Conservation (phyloP, 2,888 invertebrate genomes). For the Nomada lathburiana region DNA sequence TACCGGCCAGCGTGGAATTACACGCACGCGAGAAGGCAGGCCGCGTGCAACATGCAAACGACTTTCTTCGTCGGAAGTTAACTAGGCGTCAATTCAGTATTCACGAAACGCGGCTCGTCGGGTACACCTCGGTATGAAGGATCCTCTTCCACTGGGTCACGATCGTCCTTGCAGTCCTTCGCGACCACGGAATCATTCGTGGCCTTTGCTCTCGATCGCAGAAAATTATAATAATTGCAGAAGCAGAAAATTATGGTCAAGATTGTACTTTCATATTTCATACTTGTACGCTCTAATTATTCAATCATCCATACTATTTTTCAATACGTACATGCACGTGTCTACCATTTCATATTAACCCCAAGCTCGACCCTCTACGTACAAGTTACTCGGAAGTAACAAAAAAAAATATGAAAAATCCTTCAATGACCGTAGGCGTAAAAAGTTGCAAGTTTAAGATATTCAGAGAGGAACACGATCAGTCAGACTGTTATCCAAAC, state of each 20-base stretch:
- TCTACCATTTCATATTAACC: too few species aligned
- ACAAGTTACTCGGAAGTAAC: not conserved
- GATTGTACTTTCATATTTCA: too few species aligned
- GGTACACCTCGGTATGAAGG: conserved; percentile 59
- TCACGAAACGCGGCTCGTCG: conserved; percentile 51
- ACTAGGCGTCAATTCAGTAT: conserved; percentile 70
- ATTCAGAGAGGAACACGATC: conserved; percentile 6
- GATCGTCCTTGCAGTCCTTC: conserved; percentile 33
- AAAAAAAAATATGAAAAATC: not conserved
- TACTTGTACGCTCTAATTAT: too few species aligned
- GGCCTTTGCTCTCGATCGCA: not conserved
- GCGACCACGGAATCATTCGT: not conserved
- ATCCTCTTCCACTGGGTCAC: conserved; percentile 53
- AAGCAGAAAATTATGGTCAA: too few species aligned
- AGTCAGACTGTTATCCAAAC: conserved; percentile 18
- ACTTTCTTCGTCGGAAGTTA: conserved; percentile 62
- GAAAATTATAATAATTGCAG: too few species aligned
- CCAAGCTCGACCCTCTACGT: too few species aligned
- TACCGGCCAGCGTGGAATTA: conserved; percentile 42
- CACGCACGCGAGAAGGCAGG: conserved; percentile 50
- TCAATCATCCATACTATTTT: too few species aligned
- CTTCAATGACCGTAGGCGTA: too few species aligned
- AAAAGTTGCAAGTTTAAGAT: not conserved
- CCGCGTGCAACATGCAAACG: conserved; percentile 62
- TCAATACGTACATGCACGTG: too few species aligned